Evolutionary conservation across 2,797 vertebrate genomes (phyloP).

Genomic region (Spinus olivaceus): DNA sequence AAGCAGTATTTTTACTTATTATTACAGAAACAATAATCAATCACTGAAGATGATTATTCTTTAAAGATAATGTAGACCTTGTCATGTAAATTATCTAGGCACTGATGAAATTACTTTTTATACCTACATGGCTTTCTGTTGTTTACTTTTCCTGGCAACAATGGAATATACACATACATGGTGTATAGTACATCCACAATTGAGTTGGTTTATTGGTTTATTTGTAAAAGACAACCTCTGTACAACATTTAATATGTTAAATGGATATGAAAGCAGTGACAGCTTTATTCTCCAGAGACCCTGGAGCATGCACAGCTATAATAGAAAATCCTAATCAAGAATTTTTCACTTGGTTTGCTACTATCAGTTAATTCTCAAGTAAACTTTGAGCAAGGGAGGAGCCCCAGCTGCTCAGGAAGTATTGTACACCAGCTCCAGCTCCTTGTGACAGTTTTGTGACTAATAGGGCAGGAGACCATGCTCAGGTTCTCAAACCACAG

Average conservation of each 20-base stretch:
- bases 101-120: not conserved
- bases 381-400: not conserved
- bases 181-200: not conserved
- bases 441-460: not conserved
- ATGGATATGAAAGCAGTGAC: not conserved
- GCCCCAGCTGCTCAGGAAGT: not conserved
- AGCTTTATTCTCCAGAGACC: not conserved
- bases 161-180: not conserved
- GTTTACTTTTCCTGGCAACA: not conserved
- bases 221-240: not conserved
- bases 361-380: not conserved
- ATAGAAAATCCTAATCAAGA: not conserved
- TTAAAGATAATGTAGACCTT: not conserved
- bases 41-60: not conserved
- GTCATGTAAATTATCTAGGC: not conserved
- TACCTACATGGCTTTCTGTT: not conserved
- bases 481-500: not conserved
- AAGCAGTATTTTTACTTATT: not conserved
- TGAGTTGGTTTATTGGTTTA: not conserved
- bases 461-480: not conserved
- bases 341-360: not conserved
- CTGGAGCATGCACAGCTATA: fast-evolving
- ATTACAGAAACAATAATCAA: not conserved
- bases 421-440: not conserved
- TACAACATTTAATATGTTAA: not conserved